Percentiles rank a stretch among this genome's conserved stretches.
Evolutionary conservation across 2,797 vertebrate genomes (phyloP).

Genomic region (Phataginus tetradactyla): DNA sequence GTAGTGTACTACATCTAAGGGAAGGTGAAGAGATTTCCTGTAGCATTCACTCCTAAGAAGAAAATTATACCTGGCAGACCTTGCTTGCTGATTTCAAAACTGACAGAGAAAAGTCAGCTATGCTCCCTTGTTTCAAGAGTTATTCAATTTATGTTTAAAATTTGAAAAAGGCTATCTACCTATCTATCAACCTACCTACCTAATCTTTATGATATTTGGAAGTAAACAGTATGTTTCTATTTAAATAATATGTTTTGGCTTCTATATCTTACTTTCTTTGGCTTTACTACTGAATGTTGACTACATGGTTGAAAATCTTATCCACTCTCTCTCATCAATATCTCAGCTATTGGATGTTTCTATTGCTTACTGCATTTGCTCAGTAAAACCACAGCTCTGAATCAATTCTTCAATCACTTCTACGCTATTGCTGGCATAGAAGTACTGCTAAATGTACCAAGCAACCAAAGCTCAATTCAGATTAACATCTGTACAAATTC

Average conservation of each 20-base stretch:
- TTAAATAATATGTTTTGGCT: background rate
- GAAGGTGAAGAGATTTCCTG: background rate
- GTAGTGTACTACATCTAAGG: background rate
- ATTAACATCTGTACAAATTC: background rate
- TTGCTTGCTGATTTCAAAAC: background rate
- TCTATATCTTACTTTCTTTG: conserved; percentile 7
- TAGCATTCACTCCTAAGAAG: background rate
- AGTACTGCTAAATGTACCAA: background rate
- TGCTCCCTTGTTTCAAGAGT: background rate
- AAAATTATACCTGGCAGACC: background rate
- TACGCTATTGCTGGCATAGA: background rate
- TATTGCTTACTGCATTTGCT: background rate
- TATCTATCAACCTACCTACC: background rate
- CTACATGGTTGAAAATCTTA: background rate
- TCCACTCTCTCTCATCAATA: background rate
- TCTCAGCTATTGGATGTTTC: background rate
- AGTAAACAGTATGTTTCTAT: conserved; percentile 7
- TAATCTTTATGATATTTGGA: conserved; percentile 2
- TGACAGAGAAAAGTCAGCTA: background rate
- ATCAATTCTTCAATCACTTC: background rate
- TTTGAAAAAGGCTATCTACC: background rate
- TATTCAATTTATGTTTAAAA: conserved; percentile 20
- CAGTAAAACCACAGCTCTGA: background rate
- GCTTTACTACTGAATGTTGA: background rate
- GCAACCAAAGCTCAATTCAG: background rate